Conservation (phyloP, 2,888 invertebrate genomes). For the Phaedon cochleariae region DNA sequence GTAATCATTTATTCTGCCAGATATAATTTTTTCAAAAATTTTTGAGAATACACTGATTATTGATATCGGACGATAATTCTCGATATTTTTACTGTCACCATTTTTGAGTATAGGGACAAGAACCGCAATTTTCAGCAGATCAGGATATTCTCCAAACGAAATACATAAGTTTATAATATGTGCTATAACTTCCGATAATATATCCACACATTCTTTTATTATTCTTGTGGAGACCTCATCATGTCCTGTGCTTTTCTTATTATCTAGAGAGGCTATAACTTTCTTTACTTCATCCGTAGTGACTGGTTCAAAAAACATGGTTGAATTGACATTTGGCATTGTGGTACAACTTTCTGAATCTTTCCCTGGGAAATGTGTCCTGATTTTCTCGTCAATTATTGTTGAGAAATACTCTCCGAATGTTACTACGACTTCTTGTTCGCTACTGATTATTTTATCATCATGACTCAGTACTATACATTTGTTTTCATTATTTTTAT, state of each 20-base stretch:
- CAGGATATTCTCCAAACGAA: neutral
- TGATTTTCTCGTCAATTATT: neutral
- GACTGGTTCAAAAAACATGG: neutral
- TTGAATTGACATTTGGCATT: neutral
- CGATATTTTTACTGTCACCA: slow-evolving; percentile 4
- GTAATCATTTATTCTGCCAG: neutral
- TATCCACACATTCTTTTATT: neutral
- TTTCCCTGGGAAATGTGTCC: neutral
- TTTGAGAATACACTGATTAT: neutral
- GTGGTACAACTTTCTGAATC: neutral
- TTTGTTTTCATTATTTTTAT: slow-evolving; percentile 2
- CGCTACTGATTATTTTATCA: neutral
- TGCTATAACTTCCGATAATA: neutral
- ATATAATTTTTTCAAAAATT: neutral
- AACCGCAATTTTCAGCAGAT: neutral
- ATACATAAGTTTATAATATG: slow-evolving; percentile 1
- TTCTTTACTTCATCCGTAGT: neutral
- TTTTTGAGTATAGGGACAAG: neutral
- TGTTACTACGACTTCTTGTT: neutral
- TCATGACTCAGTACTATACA: neutral
- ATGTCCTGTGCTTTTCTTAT: slow-evolving; percentile 1
- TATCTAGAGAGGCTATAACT: neutral
- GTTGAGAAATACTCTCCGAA: neutral
- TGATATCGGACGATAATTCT: slow-evolving; percentile 2
- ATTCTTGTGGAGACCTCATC: slow-evolving; percentile 7